Base-by-base conservation (phyloP, 2,797 vertebrate species). In the Meda fulgida region DNA sequence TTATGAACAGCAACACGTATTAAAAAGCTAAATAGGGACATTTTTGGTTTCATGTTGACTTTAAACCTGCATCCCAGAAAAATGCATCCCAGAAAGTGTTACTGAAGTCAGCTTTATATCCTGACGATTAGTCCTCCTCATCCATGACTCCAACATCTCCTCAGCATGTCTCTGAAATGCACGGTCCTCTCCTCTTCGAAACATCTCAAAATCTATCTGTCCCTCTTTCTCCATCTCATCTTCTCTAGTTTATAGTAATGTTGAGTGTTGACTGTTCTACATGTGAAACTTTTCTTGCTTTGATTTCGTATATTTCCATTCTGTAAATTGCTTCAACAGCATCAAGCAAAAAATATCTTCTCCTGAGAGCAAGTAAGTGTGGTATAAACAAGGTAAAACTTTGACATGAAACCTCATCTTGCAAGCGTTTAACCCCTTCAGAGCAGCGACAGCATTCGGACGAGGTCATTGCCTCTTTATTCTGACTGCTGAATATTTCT, bases 281-380 rank as follows among this genome's bases (percentile, higher is more conserved):
- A 65, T 96, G 19, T 86, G 38, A 58, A 8, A 23, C n/a, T 5
- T 71, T 94, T 93, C 72, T 92, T 95, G 53, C 16, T 82, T 73
- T 89, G 94, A 94, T 95, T 82, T 70, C 65, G 34, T 93, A 4
- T 95, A 92, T 95, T 94, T 94, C 95, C 94, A 96, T 94, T 96
- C 92, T 96, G 95, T 95, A 96, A 94, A 94, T 94, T 94, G 96
- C 94, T 93, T 90, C 93, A 92, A 96, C 98, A 99, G 98, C 97
- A 97, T 99, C 98, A 99, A 99, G 97, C 96, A 97, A 98, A 99
- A 98, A 97, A 96, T 99, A 92, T 94, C 97, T 93, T 95, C 96
- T 93, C 95, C 95, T 83, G 95, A 96, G 94, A 97, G 97, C 97
- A 98, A 98, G 98, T 99, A 98, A 99, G 98, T 99, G 63, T 71